Base-by-base conservation (phyloP, 2,113 vertebrate genomes). In the Trochalopteron elliotii region DNA sequence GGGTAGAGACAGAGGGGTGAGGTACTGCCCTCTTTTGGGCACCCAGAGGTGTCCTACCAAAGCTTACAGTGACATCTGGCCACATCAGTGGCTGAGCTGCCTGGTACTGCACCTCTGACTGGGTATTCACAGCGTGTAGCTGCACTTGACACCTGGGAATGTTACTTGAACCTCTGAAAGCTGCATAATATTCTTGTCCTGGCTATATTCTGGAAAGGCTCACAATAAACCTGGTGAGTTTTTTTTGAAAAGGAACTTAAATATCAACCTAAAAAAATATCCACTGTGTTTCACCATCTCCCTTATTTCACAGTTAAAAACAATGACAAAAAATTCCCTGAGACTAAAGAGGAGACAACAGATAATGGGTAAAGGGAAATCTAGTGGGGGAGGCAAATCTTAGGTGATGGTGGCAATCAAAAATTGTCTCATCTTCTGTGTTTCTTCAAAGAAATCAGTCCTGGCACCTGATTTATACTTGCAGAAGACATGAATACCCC, bases 301-400 rank as follows among this genome's bases (percentile, higher is more conserved):
- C 63, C 14, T 89, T 84, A 64, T 69, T 97, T 95, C 87, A 92
- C 83, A 95, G 85, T 87, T 88, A 75, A 90, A 94, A 2, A 2
- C 47, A 83, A 65, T 11, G 59, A 94, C 67, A 52, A 68, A 90
- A 86, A 59, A 33, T 65, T 93, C 96, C 95, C 96, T 95, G 97
- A 97, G 95, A 81, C 94, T 91, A 88, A 90, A 90, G 75, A 91
- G 81, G 67, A 94, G 31, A 94, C 14, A 80, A 78, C 16, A 87
- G 45, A 42, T 12, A 47, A 77, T 1, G 3, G n/a, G 53, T 52
- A 74, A 18, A 53, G 45, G 35, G 39, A 81, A 91, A 81, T 40
- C 47, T 64, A 71, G 31, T 11, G 35, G 28, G 37, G 35, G 87
- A 74, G 17, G 67, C 30, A 93, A 77, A 74, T 74, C 50, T 77